Evolutionary conservation across 1,140 invertebrate genomes (phyloP), one percentile per base, ranked within the genome.

Genomic region (Eupristina koningsbergeri): DNA sequence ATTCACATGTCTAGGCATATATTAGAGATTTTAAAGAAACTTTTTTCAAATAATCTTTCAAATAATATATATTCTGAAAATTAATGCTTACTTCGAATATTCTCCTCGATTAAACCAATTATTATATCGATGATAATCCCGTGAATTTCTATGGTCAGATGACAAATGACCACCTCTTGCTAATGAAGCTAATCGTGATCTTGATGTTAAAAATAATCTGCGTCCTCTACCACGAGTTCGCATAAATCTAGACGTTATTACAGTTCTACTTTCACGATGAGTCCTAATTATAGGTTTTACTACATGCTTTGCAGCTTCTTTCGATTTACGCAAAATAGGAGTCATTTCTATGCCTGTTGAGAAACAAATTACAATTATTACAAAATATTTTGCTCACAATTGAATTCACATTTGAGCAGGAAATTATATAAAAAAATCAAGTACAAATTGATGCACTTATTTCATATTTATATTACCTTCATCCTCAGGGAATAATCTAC

Each of bases 401-500:
- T 50, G 17, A 50, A 50, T 17, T n/a, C n/a, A 45, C 6, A 50
- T 17, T 15, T 50, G 13, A 50, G 15, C 15, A 50, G 17, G 17
- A 50, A 50, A 7, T 11, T 11, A 50, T 50, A 50, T 2, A 17
- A 7, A 50, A 50, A 50, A 9, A 50, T 17, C 13, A n/a, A 45
- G 6, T 45, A 45, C 13, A 45, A 7, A 7, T 45, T 45, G 41
- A 6, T 13, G 13, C 41, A 45, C 6, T 45, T 45, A 45, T 13
- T 45, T 45, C 13, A 7, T 45, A 7, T 45, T 45, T 45, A 45
- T 45, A 7, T 74, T 89, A 88, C 96, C 96, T 87, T 98, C 96
- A 92, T 99, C 98, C 92, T 97, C 95, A 7, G 97, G 96, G 92
- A 99, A 99, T 63, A 99, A 92, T 86, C 98, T 95, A 91, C 98